These are phyloP conservation scores for Hirtodrosophila cameraria DNA, from an alignment of 2,888 invertebrate species.

Conservation along the genomic window DNA sequence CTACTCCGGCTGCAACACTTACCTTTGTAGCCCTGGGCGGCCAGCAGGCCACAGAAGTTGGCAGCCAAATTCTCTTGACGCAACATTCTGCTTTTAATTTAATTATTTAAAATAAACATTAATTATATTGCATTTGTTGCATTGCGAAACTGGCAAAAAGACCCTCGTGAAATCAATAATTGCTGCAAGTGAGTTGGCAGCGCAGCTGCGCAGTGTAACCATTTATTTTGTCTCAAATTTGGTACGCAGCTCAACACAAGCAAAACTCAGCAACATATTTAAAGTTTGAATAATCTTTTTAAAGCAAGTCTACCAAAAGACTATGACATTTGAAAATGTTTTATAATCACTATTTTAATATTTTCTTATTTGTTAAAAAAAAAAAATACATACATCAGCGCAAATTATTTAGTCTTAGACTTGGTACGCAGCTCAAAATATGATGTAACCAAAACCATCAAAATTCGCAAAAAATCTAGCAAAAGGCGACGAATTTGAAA, in stretches of 20 bases:
- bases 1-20: neutral
- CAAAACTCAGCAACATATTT: no score
- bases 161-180: constrained; percentile 47
- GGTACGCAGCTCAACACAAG: neutral
- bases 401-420: no score
- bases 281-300: no score
- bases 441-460: no score
- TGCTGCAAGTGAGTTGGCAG: constrained; percentile 21
- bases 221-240: neutral
- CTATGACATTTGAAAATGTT: no score
- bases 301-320: no score
- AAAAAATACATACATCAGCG: no score
- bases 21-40: constrained; percentile 82
- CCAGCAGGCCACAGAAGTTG: constrained; percentile 83
- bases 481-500: no score
- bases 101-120: constrained; percentile 21
- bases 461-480: no score
- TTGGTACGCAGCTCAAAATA: no score
- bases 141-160: constrained; percentile 15
- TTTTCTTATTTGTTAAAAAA: no score
- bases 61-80: constrained; percentile 84
- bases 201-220: constrained; percentile 40
- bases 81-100: constrained; percentile 74
- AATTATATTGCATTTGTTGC: constrained; percentile 2
- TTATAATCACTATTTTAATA: no score